Evolutionary conservation across 2,797 vertebrate species (phyloP), one percentile per base, ranked within the genome.

Genomic region (Australoheros facetus): DNA sequence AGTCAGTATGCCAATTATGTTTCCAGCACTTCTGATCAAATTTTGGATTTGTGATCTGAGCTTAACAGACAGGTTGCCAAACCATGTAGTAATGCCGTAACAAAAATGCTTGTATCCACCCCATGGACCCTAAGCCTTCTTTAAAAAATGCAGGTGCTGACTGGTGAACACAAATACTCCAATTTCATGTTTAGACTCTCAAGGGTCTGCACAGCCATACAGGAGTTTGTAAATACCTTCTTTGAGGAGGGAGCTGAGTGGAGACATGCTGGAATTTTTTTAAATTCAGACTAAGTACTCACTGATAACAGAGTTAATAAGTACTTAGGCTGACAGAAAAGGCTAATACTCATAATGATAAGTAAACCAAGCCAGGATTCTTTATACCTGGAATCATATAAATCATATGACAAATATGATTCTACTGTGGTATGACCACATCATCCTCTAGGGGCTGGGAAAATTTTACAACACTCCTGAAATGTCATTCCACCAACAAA

Each of bases 391-490:
- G 9, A 37, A 37, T 37, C 37, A 37, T 11, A 37, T 11, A 37
- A 37, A 37, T 37, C 37, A 37, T 37, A 37, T 37, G 37, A 37
- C 37, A 69, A 69, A n/a, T 19, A 51, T 0, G 6, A 51, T 69
- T 51, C 17, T 51, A 32, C 0, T 4, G 17, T 13, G 26, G 0
- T 26, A n/a, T 1, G 1, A 69, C 17, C 0, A 69, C 64, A n/a
- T 69, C 26, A 26, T 69, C 26, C 30, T 51, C 42, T 19, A 30
- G 9, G 11, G 42, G 5, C 48, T 51, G 42, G 42, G 45, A 69
- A 42, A 30, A 4, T n/a, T 69, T 32, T 19, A 30, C 64, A 51
- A 51, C 51, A 51, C 26, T 13, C 10, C 45, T 69, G 26, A 69
- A 69, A 69, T 53, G 51, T 53, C 51, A 54, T 51, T 51, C 26